These are phyloP conservation scores for Morpho deidamia DNA, from an alignment of 2,888 invertebrate species.

Conservation along the genomic window DNA sequence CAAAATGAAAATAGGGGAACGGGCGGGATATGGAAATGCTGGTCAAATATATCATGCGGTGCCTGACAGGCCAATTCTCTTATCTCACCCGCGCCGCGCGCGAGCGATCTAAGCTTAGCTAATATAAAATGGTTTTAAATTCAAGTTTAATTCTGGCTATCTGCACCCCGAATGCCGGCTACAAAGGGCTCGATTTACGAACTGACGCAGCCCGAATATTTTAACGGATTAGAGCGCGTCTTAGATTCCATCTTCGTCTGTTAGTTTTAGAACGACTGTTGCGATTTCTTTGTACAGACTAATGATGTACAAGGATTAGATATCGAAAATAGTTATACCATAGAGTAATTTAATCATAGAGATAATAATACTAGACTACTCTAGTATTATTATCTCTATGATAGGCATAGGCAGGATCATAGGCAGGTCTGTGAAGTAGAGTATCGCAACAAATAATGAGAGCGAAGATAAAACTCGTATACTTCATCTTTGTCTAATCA, in stretches of 20 bases:
- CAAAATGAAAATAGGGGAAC: slow-evolving; percentile 74
- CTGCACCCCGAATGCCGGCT: slow-evolving; percentile 50
- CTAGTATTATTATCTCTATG: no score
- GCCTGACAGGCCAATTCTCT: slow-evolving; percentile 94
- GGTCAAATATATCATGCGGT: slow-evolving; percentile 93
- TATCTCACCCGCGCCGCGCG: slow-evolving; percentile 82
- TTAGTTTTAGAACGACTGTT: no score
- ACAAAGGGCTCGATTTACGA: slow-evolving; percentile 73
- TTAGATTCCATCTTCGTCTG: background rate
- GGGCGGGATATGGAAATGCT: slow-evolving; percentile 85
- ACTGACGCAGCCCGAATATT: slow-evolving; percentile 68
- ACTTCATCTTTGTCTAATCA: no score
- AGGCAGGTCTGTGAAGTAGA: no score
- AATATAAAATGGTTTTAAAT: slow-evolving; percentile 76
- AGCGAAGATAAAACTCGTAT: no score
- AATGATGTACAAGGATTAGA: no score
- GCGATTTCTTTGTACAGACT: no score
- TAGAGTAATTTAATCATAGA: no score
- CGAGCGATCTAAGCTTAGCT: slow-evolving; percentile 78
- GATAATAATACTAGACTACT: no score
- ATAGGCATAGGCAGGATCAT: no score
- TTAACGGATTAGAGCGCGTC: slow-evolving; percentile 17
- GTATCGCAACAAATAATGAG: no score
- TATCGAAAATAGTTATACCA: no score
- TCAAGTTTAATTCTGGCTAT: slow-evolving; percentile 74